phyloP scores from a whole-genome alignment of 2,888 invertebrate species.

The Liposcelis brunnea region DNA sequence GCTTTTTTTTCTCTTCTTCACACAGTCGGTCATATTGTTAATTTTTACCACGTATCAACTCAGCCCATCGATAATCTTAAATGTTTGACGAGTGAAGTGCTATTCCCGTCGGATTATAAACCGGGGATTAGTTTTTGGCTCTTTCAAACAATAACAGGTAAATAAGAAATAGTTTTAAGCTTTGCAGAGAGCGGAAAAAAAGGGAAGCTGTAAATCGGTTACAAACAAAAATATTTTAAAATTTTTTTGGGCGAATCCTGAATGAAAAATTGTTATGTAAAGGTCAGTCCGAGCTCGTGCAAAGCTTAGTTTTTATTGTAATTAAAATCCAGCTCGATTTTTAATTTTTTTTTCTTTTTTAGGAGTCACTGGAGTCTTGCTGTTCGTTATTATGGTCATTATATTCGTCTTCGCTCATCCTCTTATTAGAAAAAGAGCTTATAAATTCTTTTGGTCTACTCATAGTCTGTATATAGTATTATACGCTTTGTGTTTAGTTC shows the following conservation, averaged over 20 bases:
- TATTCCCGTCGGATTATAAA: slow-evolving; percentile 84
- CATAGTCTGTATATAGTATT: slow-evolving; percentile 77
- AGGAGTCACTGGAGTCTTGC: slow-evolving; percentile 73
- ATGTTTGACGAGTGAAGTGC: slow-evolving; percentile 84
- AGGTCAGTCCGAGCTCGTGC: too few species aligned
- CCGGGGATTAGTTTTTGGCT: slow-evolving; percentile 92
- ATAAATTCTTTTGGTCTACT: slow-evolving; percentile 89
- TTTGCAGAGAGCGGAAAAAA: too few species aligned
- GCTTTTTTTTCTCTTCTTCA: slow-evolving; percentile 84
- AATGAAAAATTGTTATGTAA: too few species aligned
- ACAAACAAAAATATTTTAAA: too few species aligned
- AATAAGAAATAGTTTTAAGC: too few species aligned
- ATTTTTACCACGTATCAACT: slow-evolving; percentile 93
- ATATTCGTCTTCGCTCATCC: slow-evolving; percentile 96
- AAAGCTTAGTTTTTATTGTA: too few species aligned
- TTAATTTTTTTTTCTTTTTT: slow-evolving; percentile 14
- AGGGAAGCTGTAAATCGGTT: too few species aligned
- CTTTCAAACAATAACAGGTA: slow-evolving; percentile 85
- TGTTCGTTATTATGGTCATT: slow-evolving; percentile 82
- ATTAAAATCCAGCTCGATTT: slow-evolving; percentile 1
- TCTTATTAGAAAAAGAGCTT: slow-evolving; percentile 76
- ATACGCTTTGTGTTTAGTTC: slow-evolving; percentile 71
- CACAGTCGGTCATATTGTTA: slow-evolving; percentile 87
- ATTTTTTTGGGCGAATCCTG: too few species aligned
- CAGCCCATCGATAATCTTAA: slow-evolving; percentile 83